A percentile compares a stretch with the other conserved stretches of the same genome.
phyloP scores from a whole-genome alignment of 92 coral and sea anemone genomes.

The Montipora capitata region DNA sequence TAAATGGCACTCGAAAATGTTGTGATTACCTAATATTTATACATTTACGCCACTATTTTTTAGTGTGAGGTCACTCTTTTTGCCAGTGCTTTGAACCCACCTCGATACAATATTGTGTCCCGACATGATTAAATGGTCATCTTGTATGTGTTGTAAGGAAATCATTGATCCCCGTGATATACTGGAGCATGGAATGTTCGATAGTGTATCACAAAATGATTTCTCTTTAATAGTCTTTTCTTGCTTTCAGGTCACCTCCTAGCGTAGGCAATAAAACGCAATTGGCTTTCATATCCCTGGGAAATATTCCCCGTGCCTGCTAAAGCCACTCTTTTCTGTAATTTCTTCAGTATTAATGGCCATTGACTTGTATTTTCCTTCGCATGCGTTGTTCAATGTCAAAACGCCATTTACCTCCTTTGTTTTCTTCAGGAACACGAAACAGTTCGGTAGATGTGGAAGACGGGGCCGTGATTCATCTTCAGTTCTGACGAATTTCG shows the following conservation, averaged over 20 bases:
- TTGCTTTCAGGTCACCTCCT: neutral
- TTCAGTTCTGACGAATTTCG: neutral
- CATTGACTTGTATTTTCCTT: conserved; percentile 24
- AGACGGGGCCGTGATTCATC: neutral
- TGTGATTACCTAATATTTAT: no score
- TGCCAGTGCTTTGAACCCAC: neutral
- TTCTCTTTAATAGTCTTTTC: neutral
- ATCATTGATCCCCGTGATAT: neutral
- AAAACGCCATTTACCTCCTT: conserved; percentile 6
- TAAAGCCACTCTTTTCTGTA: neutral
- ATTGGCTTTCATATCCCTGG: neutral
- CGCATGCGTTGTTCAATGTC: neutral
- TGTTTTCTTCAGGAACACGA: neutral
- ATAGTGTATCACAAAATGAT: neutral
- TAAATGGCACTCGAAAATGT: no score
- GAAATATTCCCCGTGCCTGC: neutral
- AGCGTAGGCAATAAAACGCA: neutral
- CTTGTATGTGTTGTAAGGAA: neutral
- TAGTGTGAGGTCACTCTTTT: neutral
- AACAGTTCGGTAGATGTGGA: conserved; percentile 13
- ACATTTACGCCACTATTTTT: neutral
- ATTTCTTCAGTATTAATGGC: neutral
- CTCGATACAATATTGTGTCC: neutral
- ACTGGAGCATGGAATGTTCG: neutral
- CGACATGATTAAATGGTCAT: neutral